Evolutionary conservation across 2,888 invertebrate species (phyloP).

Genomic region (Alloscopus bannaensis): DNA sequence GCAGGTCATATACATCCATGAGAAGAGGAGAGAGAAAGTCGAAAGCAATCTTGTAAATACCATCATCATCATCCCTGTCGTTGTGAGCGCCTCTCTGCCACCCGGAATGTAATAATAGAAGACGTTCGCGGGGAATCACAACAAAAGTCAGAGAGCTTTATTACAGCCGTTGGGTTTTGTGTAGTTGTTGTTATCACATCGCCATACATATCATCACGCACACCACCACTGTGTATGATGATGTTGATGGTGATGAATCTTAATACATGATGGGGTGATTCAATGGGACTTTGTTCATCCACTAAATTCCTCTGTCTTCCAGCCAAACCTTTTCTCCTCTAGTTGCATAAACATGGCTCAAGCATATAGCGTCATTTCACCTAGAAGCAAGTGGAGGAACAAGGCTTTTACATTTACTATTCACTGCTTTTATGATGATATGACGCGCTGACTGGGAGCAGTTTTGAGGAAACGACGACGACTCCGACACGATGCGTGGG

Average conservation of each 20-base stretch:
- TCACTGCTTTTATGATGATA: slow-evolving; percentile 27
- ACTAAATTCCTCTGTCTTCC: slow-evolving; percentile 29
- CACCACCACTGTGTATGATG: slow-evolving; percentile 11
- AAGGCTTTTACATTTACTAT: slow-evolving; percentile 20
- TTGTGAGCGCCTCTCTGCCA: background rate
- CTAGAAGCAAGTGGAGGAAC: too few relatives aligned
- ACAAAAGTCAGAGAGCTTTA: slow-evolving; percentile 57
- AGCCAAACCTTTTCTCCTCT: background rate
- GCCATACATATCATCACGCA: slow-evolving; percentile 45
- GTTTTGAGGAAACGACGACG: too few relatives aligned
- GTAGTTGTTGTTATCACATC: slow-evolving; percentile 39
- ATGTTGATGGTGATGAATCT: slow-evolving; percentile 44
- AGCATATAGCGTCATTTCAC: too few relatives aligned
- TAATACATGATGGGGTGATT: slow-evolving; percentile 31
- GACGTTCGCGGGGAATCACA: slow-evolving; percentile 52
- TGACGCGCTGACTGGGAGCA: slow-evolving; percentile 20
- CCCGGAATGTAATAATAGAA: slow-evolving; percentile 53
- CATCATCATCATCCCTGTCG: slow-evolving; percentile 17
- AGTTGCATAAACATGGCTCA: too few relatives aligned
- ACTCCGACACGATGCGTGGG: slow-evolving; percentile 17
- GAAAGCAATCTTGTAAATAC: slow-evolving; percentile 51
- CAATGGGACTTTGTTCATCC: slow-evolving; percentile 27
- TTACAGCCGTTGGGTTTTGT: slow-evolving; percentile 43
- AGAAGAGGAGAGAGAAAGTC: slow-evolving; percentile 26
- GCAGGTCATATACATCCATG: background rate